These are phyloP conservation scores for Globia sparganii DNA, from an alignment of 2,888 invertebrate species.

Conservation along the genomic window DNA sequence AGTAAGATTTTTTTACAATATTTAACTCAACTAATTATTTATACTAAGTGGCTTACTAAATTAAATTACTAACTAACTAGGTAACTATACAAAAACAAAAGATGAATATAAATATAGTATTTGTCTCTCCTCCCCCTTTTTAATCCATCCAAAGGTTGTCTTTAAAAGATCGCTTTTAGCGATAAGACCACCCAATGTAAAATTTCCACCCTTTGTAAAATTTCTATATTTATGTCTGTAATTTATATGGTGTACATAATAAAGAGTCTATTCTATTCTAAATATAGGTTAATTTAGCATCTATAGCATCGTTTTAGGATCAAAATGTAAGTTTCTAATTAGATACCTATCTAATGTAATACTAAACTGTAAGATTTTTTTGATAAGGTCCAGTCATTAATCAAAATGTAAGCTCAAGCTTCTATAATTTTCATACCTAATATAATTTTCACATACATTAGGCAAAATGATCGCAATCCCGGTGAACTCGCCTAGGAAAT, in stretches of 20 bases:
- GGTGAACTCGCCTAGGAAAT: slow-evolving; percentile 38
- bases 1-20: neutral
- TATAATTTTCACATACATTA: neutral
- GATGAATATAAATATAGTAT: too few relatives aligned
- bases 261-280: too few relatives aligned
- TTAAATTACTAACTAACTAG: neutral
- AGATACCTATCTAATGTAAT: neutral
- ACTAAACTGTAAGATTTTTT: neutral
- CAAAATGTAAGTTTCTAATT: too few relatives aligned
- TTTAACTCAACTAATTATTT: neutral
- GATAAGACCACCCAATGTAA: too few relatives aligned
- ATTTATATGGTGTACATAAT: too few relatives aligned
- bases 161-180: too few relatives aligned
- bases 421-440: neutral
- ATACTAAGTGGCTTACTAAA: neutral
- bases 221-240: too few relatives aligned
- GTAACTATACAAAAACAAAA: too few relatives aligned
- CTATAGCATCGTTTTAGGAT: neutral
- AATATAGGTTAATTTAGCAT: neutral
- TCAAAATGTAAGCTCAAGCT: neutral
- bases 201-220: too few relatives aligned
- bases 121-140: too few relatives aligned
- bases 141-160: too few relatives aligned
- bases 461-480: neutral
- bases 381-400: neutral